phyloP scores from a whole-genome alignment of 2,888 invertebrate species.

The Xanthostigma xanthostigma region DNA sequence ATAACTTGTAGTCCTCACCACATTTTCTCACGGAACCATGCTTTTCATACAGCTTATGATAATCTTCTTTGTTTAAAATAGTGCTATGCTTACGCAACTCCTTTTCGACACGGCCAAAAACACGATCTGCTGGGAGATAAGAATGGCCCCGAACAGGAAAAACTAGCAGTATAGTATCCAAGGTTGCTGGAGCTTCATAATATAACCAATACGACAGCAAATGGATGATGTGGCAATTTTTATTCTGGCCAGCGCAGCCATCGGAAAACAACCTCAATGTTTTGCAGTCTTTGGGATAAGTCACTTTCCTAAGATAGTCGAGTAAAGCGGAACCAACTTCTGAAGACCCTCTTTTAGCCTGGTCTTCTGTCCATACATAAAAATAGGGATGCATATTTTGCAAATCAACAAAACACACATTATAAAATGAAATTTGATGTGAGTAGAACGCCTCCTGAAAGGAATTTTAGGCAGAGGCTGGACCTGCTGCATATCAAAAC shows the following conservation, averaged over 20 bases:
- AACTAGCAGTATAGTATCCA: not conserved
- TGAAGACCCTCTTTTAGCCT: conserved; percentile 11
- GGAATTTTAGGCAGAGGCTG: conserved; percentile 15
- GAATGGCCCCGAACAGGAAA: conserved; percentile 6
- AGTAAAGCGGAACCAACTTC: conserved; percentile 14
- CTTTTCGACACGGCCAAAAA: conserved; percentile 6
- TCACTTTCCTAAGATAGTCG: conserved; percentile 3
- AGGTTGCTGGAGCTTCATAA: not conserved
- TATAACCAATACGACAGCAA: too few relatives aligned
- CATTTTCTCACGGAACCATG: too few relatives aligned
- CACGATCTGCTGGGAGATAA: conserved; percentile 7
- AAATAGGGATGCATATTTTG: conserved; percentile 13
- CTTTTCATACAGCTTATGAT: not conserved
- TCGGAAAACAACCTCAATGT: conserved; percentile 14
- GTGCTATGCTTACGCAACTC: not conserved
- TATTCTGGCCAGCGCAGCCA: conserved; percentile 15
- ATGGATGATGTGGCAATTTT: conserved; percentile 11
- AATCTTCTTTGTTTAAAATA: not conserved
- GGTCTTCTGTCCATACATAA: conserved; percentile 13
- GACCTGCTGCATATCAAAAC: conserved; percentile 17
- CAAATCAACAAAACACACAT: conserved; percentile 14
- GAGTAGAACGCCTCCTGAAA: conserved; percentile 16
- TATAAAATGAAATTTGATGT: conserved; percentile 15
- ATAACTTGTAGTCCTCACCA: too few relatives aligned
- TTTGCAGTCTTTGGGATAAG: conserved; percentile 4